Evolutionary conservation across 2,113 vertebrate genomes (phyloP).

Genomic region (Trichechus manatus): DNA sequence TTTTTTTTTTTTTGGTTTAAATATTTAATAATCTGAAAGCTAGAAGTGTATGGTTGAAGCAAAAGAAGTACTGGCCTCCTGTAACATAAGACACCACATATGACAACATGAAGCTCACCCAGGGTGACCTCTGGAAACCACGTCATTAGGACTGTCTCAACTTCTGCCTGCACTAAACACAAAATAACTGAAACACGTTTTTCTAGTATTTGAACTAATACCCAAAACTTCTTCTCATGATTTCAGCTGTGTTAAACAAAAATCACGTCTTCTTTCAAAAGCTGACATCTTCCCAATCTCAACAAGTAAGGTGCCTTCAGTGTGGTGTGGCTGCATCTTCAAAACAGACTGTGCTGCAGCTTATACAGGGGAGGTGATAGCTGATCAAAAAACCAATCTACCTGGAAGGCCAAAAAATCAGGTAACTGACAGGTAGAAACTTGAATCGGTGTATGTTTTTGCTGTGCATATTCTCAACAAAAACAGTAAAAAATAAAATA

Average conservation of each 20-base stretch:
- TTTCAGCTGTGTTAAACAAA: neutral
- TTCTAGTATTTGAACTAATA: neutral
- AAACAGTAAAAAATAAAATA: neutral
- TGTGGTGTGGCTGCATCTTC: neutral
- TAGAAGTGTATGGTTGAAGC: neutral
- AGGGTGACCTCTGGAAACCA: neutral
- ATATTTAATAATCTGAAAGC: neutral
- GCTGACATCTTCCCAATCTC: neutral
- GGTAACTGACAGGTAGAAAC: neutral
- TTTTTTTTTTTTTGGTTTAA: neutral
- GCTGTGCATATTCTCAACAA: neutral
- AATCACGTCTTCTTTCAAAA: neutral
- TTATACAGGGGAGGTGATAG: rapidly evolving
- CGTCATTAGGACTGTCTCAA: neutral
- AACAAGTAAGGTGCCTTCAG: rapidly evolving
- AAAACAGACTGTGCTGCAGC: neutral
- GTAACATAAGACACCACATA: rapidly evolving
- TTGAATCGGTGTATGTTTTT: neutral
- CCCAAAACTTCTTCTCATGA: neutral
- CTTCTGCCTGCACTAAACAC: neutral
- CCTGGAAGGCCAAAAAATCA: neutral
- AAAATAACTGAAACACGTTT: neutral
- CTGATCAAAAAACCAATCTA: too few species aligned
- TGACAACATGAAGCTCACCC: rapidly evolving
- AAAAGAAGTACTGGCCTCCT: neutral